Base-by-base conservation (phyloP, 2,888 invertebrate species). In the Unio delphinus region DNA sequence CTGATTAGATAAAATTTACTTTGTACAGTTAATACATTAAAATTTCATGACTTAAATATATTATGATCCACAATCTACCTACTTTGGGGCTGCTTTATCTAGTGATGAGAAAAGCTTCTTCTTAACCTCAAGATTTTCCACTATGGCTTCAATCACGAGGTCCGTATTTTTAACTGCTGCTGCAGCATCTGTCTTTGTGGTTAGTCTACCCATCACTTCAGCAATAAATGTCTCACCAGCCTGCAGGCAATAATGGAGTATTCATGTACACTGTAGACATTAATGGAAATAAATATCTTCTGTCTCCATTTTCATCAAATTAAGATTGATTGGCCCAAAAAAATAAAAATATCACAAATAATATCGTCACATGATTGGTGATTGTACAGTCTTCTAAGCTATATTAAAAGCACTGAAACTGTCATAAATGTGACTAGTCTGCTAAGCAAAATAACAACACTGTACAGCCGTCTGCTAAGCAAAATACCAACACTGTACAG, bases 81-180 rank as follows among this genome's bases (percentile, higher is more conserved):
- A 91, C 89, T 83, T 77, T 59, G 90, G 90, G n/a, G 89, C 90
- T 87, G 93, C 93, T 72, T 90, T 91, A 91, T 96, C 95, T 58
- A 96, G 91, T 73, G 76, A 58, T 34, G 79, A 92, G 86, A 96
- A 96, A 4, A 96, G 90, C 81, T 94, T 93, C 87, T 94, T 94
- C 89, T 95, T 95, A 0, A 93, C 89, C 65, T 93, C 93, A 72
- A 96, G 90, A 86, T 96, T 95, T 89, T 96, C 96, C 15, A 96
- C 93, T 85, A 96, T 94, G 15, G 96, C 96, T 90, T 96, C 96
- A 20, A 96, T 93, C 4, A 96, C 94, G 69, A 96, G 89, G 90
- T 95, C 95, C 0, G 94, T 91, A 28, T 92, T 90, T 87, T 93
- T 92, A 0, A 94, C 94, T 20, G 93, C 92, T 57, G 91, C 92